Base-by-base conservation (phyloP, 2,888 invertebrate genomes). In the Schizaphis graminum region DNA sequence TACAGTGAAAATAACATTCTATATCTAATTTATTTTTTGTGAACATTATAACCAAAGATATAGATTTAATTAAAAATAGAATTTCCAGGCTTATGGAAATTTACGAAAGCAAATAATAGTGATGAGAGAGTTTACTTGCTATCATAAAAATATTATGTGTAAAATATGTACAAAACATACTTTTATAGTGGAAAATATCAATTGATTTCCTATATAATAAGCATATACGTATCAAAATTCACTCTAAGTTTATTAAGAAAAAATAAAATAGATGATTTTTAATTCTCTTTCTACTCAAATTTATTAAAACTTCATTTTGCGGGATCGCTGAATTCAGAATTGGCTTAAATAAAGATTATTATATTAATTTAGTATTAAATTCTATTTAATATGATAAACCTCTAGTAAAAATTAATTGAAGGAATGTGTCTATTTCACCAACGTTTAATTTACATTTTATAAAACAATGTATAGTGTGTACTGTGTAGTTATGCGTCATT, bases 211-310 rank as follows among this genome's bases (percentile, higher is more conserved):
- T 11, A 28, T 11, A n/a, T n/a, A 67, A 16, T n/a, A 67, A n/a
- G 1, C 13, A n/a, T 13, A 21, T 16, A 67, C 16, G 16, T 35
- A 21, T 77, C 21, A 16, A 77, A 77, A 77, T 56, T 11, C 5
- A 28, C 28, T 26, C 13, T 89, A 56, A 26, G 35, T 35, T 24
- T 44, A 13, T 8, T 89, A 57, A 35, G 28, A 61, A 7, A 7
- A 28, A 61, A 89, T 89, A 28, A 89, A 89, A 89, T 44, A 44
- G 10, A 16, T 89, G 47, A 44, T 44, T 88, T 88, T 56, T 53
- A 53, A 11, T 57, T 28, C 28, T 1, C 56, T 8, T 1, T 44
- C 1, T 44, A 61, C 44, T 47, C n/a, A 8, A 89, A 61, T 89
- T 21, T 41, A n/a, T 28, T 44, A 0, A 57, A 61, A 28, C 61